These are phyloP conservation scores for Dolichoris vasculosae DNA, from an alignment of 1,140 invertebrate species.

Conservation along the genomic window DNA sequence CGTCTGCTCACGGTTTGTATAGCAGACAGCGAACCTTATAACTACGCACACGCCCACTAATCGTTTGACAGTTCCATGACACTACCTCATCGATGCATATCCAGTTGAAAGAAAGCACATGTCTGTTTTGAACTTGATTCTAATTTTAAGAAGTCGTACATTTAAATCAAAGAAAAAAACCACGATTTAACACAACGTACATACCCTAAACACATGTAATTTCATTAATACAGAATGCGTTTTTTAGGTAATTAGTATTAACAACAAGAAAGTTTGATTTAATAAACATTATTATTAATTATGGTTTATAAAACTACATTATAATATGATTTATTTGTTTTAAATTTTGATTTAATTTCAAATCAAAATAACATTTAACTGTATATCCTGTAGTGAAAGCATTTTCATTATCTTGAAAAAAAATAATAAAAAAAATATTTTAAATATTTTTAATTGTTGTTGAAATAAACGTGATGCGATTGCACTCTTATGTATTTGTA, in stretches of 20 bases:
- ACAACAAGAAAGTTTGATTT: not conserved
- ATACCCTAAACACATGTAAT: not conserved
- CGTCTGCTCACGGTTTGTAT: not conserved
- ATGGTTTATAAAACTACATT: too few species aligned
- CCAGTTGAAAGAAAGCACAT: conserved; percentile 32
- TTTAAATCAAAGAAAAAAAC: not conserved
- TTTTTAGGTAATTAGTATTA: not conserved
- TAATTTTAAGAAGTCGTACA: not conserved
- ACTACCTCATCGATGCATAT: not conserved
- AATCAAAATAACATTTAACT: not conserved
- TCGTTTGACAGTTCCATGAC: conserved; percentile 45
- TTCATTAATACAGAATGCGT: not conserved
- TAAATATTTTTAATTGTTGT: conserved; percentile 34
- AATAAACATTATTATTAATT: not conserved
- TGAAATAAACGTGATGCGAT: conserved; percentile 43
- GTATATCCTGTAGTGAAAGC: not conserved
- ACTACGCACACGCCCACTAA: conserved; percentile 41
- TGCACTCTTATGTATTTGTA: not conserved
- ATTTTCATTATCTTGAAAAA: not conserved
- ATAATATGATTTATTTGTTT: too few species aligned
- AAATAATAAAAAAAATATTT: conserved; percentile 17
- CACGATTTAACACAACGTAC: not conserved
- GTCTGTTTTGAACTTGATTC: conserved; percentile 14
- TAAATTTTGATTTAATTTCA: not conserved
- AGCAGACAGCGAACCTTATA: not conserved